phyloP scores from a whole-genome alignment of 2,888 invertebrate species.

The Sisyra terminalis region DNA sequence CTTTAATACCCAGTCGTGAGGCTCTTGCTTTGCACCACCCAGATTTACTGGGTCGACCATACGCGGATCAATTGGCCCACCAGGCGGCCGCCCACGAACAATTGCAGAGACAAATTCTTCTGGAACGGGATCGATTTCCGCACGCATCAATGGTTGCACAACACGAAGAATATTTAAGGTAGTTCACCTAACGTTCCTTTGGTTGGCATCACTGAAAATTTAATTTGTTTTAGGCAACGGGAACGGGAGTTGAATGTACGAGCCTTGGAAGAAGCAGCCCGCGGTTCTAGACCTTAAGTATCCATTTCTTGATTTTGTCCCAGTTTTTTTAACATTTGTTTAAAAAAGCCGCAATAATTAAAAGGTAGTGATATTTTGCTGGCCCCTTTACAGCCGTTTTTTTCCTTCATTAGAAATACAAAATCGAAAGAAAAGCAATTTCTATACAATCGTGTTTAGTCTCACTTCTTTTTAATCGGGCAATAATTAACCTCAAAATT shows the following conservation, averaged over 20 bases:
- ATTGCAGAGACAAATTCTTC: constrained; percentile 64
- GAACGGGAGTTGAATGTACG: constrained; percentile 74
- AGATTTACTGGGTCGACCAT: constrained; percentile 62
- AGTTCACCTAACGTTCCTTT: constrained; percentile 8
- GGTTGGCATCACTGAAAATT: not conserved
- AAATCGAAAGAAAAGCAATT: too few relatives aligned
- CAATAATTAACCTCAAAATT: too few relatives aligned
- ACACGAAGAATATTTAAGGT: constrained; percentile 51
- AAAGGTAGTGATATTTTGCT: too few relatives aligned
- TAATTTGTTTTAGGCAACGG: constrained; percentile 34
- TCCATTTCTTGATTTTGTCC: not conserved
- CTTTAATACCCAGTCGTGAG: constrained; percentile 38
- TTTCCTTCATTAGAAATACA: too few relatives aligned
- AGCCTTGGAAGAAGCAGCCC: constrained; percentile 70
- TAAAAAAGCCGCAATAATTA: too few relatives aligned
- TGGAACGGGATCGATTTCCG: constrained; percentile 63
- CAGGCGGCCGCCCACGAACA: constrained; percentile 72
- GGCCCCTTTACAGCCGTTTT: too few relatives aligned
- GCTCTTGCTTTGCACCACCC: constrained; percentile 55
- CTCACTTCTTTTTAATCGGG: too few relatives aligned
- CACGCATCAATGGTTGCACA: constrained; percentile 46
- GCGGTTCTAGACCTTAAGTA: constrained; percentile 42
- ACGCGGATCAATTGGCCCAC: constrained; percentile 67
- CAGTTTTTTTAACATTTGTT: too few relatives aligned
- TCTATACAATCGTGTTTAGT: too few relatives aligned